Conservation (phyloP, 2,888 invertebrate species). For the Apoda limacodes region DNA sequence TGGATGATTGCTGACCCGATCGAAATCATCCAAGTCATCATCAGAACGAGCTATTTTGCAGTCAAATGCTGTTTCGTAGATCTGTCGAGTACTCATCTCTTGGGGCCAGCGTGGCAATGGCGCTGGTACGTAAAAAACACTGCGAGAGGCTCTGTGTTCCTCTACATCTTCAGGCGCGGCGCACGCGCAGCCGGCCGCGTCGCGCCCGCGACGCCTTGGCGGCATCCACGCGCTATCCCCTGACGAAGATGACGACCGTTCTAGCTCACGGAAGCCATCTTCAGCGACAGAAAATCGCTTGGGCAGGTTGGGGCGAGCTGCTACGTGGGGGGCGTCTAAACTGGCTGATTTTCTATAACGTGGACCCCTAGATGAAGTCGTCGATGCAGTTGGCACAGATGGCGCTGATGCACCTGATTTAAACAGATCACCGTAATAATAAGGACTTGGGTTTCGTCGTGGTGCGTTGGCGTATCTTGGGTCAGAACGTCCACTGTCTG, state of each 20-base stretch:
- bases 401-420: constrained; percentile 60
- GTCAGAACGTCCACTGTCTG: constrained; percentile 74
- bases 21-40: constrained; percentile 84
- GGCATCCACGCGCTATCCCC: constrained; percentile 76
- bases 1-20: constrained; percentile 84
- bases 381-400: constrained; percentile 58
- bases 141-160: constrained; percentile 72
- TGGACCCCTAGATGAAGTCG: constrained; percentile 61
- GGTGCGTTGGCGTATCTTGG: constrained; percentile 68
- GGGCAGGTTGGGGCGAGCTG: constrained; percentile 69
- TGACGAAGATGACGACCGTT: constrained; percentile 66
- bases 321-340: constrained; percentile 79
- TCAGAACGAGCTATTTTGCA: constrained; percentile 86
- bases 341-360: constrained; percentile 79
- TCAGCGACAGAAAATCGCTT: constrained; percentile 79
- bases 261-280: constrained; percentile 73
- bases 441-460: constrained; percentile 81
- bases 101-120: constrained; percentile 74
- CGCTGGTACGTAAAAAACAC: constrained; percentile 77
- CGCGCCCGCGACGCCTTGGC: constrained; percentile 75
- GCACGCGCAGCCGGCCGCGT: constrained; percentile 79
- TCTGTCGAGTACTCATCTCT: constrained; percentile 76
- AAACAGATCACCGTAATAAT: constrained; percentile 85
- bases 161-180: constrained; percentile 78
- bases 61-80: constrained; percentile 92